Evolutionary conservation across 2,888 invertebrate genomes (phyloP), one percentile per base, ranked within the genome.

Genomic region (Protophormia terraenovae): DNA sequence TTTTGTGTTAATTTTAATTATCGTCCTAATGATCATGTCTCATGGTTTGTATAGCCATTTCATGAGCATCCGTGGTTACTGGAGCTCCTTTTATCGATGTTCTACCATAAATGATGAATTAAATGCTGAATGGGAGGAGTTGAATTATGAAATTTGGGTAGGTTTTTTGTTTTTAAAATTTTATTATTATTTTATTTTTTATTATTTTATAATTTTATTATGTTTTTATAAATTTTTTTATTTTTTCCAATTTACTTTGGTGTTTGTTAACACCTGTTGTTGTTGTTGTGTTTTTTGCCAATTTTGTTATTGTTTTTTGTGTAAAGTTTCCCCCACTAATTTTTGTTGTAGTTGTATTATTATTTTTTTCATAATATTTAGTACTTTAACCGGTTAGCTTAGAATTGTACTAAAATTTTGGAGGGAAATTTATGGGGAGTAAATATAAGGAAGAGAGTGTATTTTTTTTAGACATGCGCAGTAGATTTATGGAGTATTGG

Each of bases 91-190:
- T 29, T 90, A 90, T 87, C 88, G 91, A 4, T 89, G 90, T 55
- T 88, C 88, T 22, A 83, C 88, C 7, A 86, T 92, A 24, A 91
- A 91, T 64, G 75, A 86, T 3, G 90, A 92, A 50, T 66, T 92
- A 0, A 92, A 91, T 81, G 87, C 87, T 2, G 92, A 92, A 80
- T 92, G 92, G 93, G 73, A 80, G 2, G 69, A 87, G 4, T 53
- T 92, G 0, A 89, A 91, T 73, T 67, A 88, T 10, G 91, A 92
- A 35, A 92, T 92, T 87, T 91, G 91, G 92, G 92, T 93, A 86
- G 85, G 92, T 90, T 88, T 85, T 86, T 50, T 22, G 2, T 7
- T 50, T 12, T 12, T 12, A 3, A 2, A 3, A 22, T 24, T 47
- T 1, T 2, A 8, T 7, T 8, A 2, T 24, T 10, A 1, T 50